Evolutionary conservation across 53 echinoderm and acorn worm species (phyloP), one percentile per base, ranked within the genome.

Genomic region (Actinopyga echinites): DNA sequence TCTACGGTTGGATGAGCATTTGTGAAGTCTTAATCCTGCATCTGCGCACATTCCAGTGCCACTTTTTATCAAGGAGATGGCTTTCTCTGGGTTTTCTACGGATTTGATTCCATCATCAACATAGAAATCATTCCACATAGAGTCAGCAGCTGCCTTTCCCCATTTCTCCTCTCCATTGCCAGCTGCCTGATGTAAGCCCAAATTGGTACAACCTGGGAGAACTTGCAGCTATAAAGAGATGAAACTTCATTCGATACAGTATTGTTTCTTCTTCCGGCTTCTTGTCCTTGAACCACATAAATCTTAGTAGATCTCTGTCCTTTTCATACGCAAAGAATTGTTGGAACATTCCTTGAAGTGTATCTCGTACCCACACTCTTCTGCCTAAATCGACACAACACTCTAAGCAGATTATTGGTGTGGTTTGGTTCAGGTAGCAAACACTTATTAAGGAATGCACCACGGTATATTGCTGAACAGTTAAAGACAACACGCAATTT

Each of bases 121-220:
- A 62, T 86, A 86, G 69, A 86, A 86, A 25, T 87, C 87, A 0
- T 87, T 43, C 6, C 87, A 29, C n/a, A 87, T 71, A 61, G 64
- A 87, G 68, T 80, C 40, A 3, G 86, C n/a, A n/a, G n/a, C n/a
- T n/a, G n/a, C n/a, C n/a, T n/a, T n/a, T n/a, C n/a, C n/a, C n/a
- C n/a, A n/a, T 80, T 13, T 81, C 87, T 24, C 45, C 82, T 86
- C 90, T 1, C 78, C 78, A 21, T 90, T 75, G 38, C 75, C 79
- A 29, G 90, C 90, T 38, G 83, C 77, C 37, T 30, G 57, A 60
- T 87, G 86, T n/a, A 87, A 80, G 28, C 84, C 87, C 17, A 80
- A 84, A 79, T 91, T 87, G 5, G 91, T 84, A 78, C 87, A 87
- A 10, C 84, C 84, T 38, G 91, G n/a, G 91, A 29, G 87, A 91